Percentiles rank a stretch among this genome's conserved stretches.
phyloP scores from a whole-genome alignment of 2,888 invertebrate species.

The Heliconius sara region DNA sequence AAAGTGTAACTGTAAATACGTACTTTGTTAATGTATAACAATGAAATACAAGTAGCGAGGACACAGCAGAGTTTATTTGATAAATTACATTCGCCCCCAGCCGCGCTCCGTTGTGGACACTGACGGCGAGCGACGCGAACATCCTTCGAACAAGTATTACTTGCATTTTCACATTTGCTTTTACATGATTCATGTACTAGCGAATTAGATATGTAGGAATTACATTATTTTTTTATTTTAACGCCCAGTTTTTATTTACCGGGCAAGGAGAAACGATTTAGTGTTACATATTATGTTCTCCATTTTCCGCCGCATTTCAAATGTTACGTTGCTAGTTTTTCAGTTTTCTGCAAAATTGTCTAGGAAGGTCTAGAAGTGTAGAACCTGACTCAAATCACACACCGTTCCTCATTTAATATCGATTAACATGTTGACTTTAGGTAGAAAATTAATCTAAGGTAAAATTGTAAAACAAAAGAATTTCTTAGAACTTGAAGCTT shows the following conservation, averaged over 20 bases:
- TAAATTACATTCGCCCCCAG: background rate
- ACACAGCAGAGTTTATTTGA: background rate
- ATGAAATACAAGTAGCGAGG: background rate
- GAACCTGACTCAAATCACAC: too few species aligned
- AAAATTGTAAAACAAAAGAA: too few species aligned
- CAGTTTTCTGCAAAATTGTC: too few species aligned
- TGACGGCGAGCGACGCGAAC: background rate
- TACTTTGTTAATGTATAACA: background rate
- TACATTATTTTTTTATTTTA: background rate
- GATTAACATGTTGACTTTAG: too few species aligned
- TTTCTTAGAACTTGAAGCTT: too few species aligned
- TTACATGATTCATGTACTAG: background rate
- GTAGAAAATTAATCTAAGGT: too few species aligned
- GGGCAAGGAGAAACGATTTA: background rate
- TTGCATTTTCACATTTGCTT: background rate
- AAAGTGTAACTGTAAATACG: too few species aligned
- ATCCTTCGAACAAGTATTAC: background rate
- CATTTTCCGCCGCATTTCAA: too few species aligned
- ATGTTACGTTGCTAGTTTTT: too few species aligned
- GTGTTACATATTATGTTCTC: background rate
- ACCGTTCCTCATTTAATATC: too few species aligned
- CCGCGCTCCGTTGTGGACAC: background rate
- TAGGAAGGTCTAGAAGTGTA: too few species aligned
- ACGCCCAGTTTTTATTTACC: background rate
- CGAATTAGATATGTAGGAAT: background rate